These are phyloP conservation scores for Baronia brevicornis DNA, from an alignment of 2,888 invertebrate species.

Conservation along the genomic window DNA sequence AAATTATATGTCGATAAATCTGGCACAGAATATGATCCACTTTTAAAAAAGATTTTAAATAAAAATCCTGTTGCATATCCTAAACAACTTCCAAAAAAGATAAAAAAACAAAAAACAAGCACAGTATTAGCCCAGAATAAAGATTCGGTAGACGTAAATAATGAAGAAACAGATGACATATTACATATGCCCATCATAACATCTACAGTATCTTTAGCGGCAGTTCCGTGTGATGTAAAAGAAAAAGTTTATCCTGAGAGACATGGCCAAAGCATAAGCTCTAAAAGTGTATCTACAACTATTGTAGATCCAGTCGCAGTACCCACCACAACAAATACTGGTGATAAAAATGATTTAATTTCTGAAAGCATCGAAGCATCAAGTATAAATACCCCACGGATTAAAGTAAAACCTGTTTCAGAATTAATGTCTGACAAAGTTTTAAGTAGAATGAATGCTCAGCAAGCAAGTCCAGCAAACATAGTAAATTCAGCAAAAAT, in stretches of 20 bases:
- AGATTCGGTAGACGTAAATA: not conserved
- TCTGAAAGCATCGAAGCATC: constrained; percentile 9
- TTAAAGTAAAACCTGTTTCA: constrained; percentile 57
- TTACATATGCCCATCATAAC: constrained; percentile 50
- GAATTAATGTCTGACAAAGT: constrained; percentile 49
- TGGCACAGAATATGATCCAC: constrained; percentile 9
- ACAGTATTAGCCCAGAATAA: not conserved
- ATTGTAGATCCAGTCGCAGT: not conserved
- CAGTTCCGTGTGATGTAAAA: constrained; percentile 2
- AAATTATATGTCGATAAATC: not conserved
- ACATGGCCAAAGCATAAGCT: too few species aligned
- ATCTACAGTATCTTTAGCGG: constrained; percentile 45
- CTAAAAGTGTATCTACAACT: too few species aligned
- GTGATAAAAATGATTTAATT: constrained; percentile 13
- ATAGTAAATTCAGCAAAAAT: constrained; percentile 4
- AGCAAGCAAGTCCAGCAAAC: constrained; percentile 1
- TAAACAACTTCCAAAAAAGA: constrained; percentile 52
- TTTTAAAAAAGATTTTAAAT: constrained; percentile 34
- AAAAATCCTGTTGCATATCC: constrained; percentile 56
- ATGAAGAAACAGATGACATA: constrained; percentile 2
- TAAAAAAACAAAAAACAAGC: constrained; percentile 13
- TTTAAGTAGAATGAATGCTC: constrained; percentile 25
- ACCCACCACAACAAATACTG: not conserved
- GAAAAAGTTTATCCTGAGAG: not conserved
- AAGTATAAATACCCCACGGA: constrained; percentile 31